Conservation (phyloP, 2,113 vertebrate genomes). For the Nesospiza acunhae region DNA sequence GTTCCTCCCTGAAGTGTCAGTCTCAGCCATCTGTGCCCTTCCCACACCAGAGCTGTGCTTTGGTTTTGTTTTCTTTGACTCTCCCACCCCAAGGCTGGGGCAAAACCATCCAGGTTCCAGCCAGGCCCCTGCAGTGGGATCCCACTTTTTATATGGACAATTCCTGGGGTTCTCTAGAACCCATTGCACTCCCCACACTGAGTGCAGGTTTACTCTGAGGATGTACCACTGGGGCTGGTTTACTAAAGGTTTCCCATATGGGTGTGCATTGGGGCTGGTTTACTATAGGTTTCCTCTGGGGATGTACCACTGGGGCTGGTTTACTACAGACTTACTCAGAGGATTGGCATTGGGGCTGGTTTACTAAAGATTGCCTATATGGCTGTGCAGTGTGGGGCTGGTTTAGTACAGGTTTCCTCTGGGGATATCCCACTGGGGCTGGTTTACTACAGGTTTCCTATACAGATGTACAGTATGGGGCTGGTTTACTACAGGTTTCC, state of each 20-base stretch:
- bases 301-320: not conserved
- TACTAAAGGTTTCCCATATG: too few relatives aligned
- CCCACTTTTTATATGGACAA: rapidly evolving
- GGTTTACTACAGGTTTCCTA: not conserved
- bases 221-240: not conserved
- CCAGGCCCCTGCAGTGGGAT: not conserved
- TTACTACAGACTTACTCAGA: not conserved
- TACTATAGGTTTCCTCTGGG: too few relatives aligned
- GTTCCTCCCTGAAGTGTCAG: constrained; percentile 12
- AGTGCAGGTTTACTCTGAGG: not conserved
- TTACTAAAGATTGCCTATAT: too few relatives aligned
- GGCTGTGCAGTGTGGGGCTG: not conserved
- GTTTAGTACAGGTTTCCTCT: too few relatives aligned
- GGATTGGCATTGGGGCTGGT: not conserved
- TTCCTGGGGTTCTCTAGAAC: not conserved
- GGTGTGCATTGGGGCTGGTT: not conserved
- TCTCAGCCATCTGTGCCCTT: constrained; percentile 45
- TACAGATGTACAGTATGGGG: too few relatives aligned
- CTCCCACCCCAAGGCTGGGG: not conserved
- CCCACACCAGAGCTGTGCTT: not conserved
- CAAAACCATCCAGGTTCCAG: not conserved
- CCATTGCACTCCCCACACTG: not conserved
- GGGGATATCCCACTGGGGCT: too few relatives aligned
- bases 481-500: not conserved
- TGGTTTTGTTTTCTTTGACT: not conserved